These are phyloP conservation scores for Ariopsis seemanni DNA, from an alignment of 2,113 vertebrate genomes.

Conservation along the genomic window DNA sequence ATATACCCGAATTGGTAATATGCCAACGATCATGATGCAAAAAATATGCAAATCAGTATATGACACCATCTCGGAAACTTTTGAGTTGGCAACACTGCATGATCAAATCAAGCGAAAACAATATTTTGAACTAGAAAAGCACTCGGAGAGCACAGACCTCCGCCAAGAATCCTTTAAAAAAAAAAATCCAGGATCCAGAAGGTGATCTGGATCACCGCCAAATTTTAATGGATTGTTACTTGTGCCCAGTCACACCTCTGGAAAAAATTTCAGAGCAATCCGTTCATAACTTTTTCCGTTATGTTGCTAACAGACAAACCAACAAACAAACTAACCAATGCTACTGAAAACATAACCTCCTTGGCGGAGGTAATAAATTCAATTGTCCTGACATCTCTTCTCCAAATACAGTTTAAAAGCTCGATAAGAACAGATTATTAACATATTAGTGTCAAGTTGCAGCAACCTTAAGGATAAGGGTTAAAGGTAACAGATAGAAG, in stretches of 20 bases:
- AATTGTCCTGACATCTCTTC: not conserved
- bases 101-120: not conserved
- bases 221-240: no score
- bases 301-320: no score
- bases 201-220: no score
- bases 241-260: no score
- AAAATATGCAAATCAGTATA: not conserved
- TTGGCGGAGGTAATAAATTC: not conserved
- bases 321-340: no score
- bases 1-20: not conserved
- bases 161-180: no score
- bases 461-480: not conserved
- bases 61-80: not conserved
- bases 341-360: no score
- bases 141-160: no score
- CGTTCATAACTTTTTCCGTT: no score
- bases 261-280: no score
- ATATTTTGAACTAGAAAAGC: not conserved
- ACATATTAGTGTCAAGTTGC: not conserved
- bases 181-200: no score
- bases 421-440: not conserved
- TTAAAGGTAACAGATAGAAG: not conserved
- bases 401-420: not conserved
- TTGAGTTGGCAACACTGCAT: not conserved
- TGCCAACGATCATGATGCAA: not conserved